Conservation (phyloP, 1,140 invertebrate genomes). For the Bombus pyrosoma region DNA sequence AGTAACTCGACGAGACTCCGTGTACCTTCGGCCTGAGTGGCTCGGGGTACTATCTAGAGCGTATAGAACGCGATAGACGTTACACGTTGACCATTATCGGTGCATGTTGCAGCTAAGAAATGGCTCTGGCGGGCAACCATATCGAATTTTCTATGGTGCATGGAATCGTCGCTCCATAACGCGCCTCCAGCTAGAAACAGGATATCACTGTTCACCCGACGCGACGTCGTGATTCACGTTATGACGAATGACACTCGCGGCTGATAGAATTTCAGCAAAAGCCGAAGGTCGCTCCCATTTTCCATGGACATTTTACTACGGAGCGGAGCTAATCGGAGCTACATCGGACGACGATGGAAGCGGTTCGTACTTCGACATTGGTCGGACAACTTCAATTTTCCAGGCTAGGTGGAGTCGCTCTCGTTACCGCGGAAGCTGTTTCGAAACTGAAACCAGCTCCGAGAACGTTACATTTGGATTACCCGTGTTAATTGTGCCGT, state of each 20-base stretch:
- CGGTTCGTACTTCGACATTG: neutral
- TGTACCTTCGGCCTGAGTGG: slow-evolving; percentile 52
- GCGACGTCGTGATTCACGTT: slow-evolving; percentile 22
- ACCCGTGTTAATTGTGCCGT: slow-evolving; percentile 50
- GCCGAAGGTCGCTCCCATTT: slow-evolving; percentile 1
- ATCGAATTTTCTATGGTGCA: slow-evolving; percentile 58
- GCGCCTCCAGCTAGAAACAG: slow-evolving; percentile 12
- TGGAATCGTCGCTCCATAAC: slow-evolving; percentile 22
- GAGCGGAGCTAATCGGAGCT: neutral
- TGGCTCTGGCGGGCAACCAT: slow-evolving; percentile 27
- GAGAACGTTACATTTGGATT: slow-evolving; percentile 45
- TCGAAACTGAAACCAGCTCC: slow-evolving; percentile 49
- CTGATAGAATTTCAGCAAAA: slow-evolving; percentile 37
- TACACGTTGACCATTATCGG: slow-evolving; percentile 65
- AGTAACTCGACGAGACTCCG: slow-evolving; percentile 67
- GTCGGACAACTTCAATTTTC: slow-evolving; percentile 34
- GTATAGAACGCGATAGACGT: slow-evolving; percentile 50
- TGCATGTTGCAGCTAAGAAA: slow-evolving; percentile 60
- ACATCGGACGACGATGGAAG: neutral
- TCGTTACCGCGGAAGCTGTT: slow-evolving; percentile 51
- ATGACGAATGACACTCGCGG: slow-evolving; percentile 27
- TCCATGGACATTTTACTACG: no score
- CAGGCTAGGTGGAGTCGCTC: slow-evolving; percentile 27
- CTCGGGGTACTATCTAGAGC: slow-evolving; percentile 51
- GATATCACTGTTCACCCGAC: slow-evolving; percentile 34